Base-by-base conservation (phyloP, 2,113 vertebrate species). In the Vidua chalybeata region DNA sequence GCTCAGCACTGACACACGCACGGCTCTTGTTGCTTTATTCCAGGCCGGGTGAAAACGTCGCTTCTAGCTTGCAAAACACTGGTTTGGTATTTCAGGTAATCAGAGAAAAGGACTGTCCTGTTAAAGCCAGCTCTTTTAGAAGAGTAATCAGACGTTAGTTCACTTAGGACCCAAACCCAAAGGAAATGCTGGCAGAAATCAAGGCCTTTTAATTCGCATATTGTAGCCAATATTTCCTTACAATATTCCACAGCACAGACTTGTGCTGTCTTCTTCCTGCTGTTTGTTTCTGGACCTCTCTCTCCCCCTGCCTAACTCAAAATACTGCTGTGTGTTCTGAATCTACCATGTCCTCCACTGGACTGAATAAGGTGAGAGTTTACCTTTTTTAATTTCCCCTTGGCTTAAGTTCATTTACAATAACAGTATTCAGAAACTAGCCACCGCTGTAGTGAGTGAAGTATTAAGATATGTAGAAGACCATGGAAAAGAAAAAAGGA, bases 1-100 rank as follows among this genome's bases (percentile, higher is more conserved):
- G 55, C 64, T 35, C 37, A 21, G 67, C 13, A 0, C 21, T 17
- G 67, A 24, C 43, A 7, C 56, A 22, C 6, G 10, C 14, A 0
- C 4, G 11, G 9, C n/a, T 33, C 51, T 1, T 16, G 6, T 0
- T 24, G 23, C 26, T 19, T 39, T 13, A 13, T 43, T 56, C n/a
- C 30, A 45, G 49, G 49, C 35, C 6, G 15, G 30, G 3, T 12
- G 45, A 31, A 67, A 69, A 49, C 33, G 21, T 18, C 7, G 3
- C 20, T 49, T 13, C 31, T 41, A 4, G 71, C 28, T 45, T 28
- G 30, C 30, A n/a, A 33, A 74, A 22, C 11, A 5, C 26, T 22
- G 15, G 0, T 63, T 49, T 58, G 39, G 39, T 16, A 30, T 28
- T 77, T 39, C 78, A 43, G 52, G 35, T n/a, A 23, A 45, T 10